These are phyloP conservation scores for Ispidina picta DNA, from an alignment of 2,797 vertebrate genomes.

Conservation along the genomic window DNA sequence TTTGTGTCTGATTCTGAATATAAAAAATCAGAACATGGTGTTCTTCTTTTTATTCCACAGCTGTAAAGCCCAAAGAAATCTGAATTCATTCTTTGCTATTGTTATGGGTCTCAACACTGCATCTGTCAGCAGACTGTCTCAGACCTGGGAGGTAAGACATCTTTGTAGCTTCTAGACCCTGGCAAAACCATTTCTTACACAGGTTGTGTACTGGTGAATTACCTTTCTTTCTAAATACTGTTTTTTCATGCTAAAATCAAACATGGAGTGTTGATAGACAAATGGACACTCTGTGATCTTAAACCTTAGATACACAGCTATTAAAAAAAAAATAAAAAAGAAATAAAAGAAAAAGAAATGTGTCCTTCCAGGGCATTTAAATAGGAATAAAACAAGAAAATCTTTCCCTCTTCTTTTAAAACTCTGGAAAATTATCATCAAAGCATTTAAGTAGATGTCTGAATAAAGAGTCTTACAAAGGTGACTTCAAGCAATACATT, in stretches of 20 bases:
- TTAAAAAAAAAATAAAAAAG: neutral
- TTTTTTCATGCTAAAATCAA: neutral
- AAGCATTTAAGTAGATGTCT: neutral
- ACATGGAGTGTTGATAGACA: neutral
- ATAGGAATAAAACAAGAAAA: neutral
- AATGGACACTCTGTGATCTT: neutral
- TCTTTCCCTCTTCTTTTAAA: neutral
- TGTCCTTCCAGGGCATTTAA: neutral
- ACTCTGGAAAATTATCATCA: neutral
- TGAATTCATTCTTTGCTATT: conserved; percentile 96
- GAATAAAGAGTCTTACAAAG: neutral
- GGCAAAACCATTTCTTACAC: neutral
- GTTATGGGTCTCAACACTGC: conserved; percentile 97
- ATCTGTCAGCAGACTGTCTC: conserved; percentile 91
- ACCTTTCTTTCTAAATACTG: neutral
- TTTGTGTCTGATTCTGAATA: neutral
- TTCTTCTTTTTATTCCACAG: conserved; percentile 74
- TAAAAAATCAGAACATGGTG: neutral
- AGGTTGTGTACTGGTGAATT: neutral
- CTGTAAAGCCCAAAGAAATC: conserved; percentile 95
- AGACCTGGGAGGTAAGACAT: conserved; percentile 94
- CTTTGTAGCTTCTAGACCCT: neutral
- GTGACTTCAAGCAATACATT: neutral
- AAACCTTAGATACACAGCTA: neutral
- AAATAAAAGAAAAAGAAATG: neutral